These are phyloP conservation scores for Mycetomoellerius zeteki DNA, from an alignment of 1,140 invertebrate species.

Conservation along the genomic window DNA sequence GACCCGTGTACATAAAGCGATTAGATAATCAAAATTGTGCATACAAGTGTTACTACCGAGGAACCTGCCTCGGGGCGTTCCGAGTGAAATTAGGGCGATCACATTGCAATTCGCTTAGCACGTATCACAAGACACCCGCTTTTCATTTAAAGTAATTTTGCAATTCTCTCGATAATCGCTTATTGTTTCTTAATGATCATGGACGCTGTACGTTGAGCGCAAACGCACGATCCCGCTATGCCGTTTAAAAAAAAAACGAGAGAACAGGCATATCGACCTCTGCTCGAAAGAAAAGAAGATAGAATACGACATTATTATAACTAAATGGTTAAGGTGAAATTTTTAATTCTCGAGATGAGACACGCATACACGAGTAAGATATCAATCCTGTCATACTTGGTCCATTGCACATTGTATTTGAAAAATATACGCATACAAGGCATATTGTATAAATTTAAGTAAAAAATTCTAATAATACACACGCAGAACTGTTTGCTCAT, in stretches of 20 bases:
- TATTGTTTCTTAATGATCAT: slow-evolving; percentile 29
- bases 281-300: slow-evolving; percentile 60
- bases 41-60: slow-evolving; percentile 51
- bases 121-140: neutral
- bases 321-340: slow-evolving; percentile 68
- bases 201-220: neutral
- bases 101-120: slow-evolving; percentile 69
- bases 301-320: slow-evolving; percentile 70
- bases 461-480: slow-evolving; percentile 67
- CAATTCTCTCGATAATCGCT: slow-evolving; percentile 24
- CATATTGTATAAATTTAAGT: slow-evolving; percentile 74
- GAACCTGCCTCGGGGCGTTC: slow-evolving; percentile 32
- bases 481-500: slow-evolving; percentile 67
- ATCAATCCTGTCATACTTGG: slow-evolving; percentile 73
- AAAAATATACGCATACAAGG: slow-evolving; percentile 70
- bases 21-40: slow-evolving; percentile 78
- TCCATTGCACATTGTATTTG: slow-evolving; percentile 75
- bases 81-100: slow-evolving; percentile 68
- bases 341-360: slow-evolving; percentile 70
- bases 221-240: slow-evolving; percentile 34
- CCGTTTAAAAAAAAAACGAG: slow-evolving; percentile 31
- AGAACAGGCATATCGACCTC: slow-evolving; percentile 73
- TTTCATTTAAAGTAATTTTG: slow-evolving; percentile 49
- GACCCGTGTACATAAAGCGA: slow-evolving; percentile 70
- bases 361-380: slow-evolving; percentile 65